Evolutionary conservation across 37 sponge, comb jelly and placozoan genomes (phyloP).

Genomic region (Geodia barretti): DNA sequence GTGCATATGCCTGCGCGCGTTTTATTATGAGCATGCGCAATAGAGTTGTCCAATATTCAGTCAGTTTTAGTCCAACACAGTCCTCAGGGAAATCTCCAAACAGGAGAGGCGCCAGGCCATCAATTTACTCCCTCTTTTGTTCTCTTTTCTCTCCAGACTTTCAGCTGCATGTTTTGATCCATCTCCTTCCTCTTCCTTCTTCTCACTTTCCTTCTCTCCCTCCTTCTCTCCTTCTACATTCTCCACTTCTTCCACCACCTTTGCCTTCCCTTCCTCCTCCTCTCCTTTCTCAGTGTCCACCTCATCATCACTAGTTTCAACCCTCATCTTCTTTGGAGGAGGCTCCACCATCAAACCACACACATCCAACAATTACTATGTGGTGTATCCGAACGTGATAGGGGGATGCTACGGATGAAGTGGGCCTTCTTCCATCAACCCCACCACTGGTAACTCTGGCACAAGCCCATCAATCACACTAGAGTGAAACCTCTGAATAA

Average conservation of each 20-base stretch:
- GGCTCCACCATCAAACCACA: neutral
- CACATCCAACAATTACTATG: constrained; percentile 37
- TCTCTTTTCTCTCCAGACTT: neutral
- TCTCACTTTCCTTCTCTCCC: neutral
- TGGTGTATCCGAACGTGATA: constrained; percentile 66
- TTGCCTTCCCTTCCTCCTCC: neutral
- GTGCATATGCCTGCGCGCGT: too few relatives aligned
- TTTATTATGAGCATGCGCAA: too few relatives aligned
- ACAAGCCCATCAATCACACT: too few relatives aligned
- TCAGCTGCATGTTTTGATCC: neutral
- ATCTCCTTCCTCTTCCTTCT: neutral
- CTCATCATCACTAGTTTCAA: neutral
- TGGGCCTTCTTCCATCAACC: constrained; percentile 49
- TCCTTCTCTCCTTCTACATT: neutral
- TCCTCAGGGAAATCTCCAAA: too few relatives aligned
- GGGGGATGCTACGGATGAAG: constrained; percentile 84
- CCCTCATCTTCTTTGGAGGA: neutral
- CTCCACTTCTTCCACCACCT: neutral
- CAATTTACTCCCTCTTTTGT: neutral
- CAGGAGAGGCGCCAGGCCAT: too few relatives aligned
- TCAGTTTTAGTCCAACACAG: too few relatives aligned
- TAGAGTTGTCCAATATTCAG: too few relatives aligned
- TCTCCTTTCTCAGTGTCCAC: neutral
- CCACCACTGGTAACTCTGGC: constrained; percentile 2
- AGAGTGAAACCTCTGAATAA: too few relatives aligned